phyloP scores from a whole-genome alignment of 2,888 invertebrate genomes.

The Megamerina dolium region DNA sequence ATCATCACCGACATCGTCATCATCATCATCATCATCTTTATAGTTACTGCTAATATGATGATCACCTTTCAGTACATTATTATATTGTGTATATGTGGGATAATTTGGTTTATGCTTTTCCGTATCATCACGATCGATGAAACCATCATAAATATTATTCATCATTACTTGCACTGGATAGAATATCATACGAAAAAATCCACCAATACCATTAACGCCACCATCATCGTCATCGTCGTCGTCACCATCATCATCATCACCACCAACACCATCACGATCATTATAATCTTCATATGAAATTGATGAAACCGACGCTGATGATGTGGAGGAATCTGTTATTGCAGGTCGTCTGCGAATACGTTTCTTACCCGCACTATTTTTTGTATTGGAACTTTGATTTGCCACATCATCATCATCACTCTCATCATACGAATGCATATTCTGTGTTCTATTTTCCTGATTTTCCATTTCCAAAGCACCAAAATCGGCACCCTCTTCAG shows the following conservation, averaged over 20 bases:
- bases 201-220: constrained; percentile 27
- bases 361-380: constrained; percentile 26
- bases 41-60: too few species aligned
- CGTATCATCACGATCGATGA: constrained; percentile 21
- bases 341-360: constrained; percentile 32
- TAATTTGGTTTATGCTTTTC: constrained; percentile 26
- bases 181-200: constrained; percentile 41
- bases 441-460: too few species aligned
- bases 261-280: too few species aligned
- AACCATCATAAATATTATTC: constrained; percentile 34
- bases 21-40: constrained; percentile 12
- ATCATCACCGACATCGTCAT: constrained; percentile 14
- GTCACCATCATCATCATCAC: constrained; percentile 21
- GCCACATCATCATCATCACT: constrained; percentile 4
- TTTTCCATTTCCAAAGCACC: constrained; percentile 27
- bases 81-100: constrained; percentile 40
- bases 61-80: constrained; percentile 29
- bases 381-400: constrained; percentile 6
- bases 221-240: constrained; percentile 27
- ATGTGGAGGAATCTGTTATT: background rate
- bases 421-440: background rate
- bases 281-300: constrained; percentile 26
- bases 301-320: too few species aligned
- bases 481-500: constrained; percentile 31
- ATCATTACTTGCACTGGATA: constrained; percentile 42